These are phyloP conservation scores for Drosophila busckii DNA, from an alignment of 1,140 invertebrate species.

Conservation along the genomic window DNA sequence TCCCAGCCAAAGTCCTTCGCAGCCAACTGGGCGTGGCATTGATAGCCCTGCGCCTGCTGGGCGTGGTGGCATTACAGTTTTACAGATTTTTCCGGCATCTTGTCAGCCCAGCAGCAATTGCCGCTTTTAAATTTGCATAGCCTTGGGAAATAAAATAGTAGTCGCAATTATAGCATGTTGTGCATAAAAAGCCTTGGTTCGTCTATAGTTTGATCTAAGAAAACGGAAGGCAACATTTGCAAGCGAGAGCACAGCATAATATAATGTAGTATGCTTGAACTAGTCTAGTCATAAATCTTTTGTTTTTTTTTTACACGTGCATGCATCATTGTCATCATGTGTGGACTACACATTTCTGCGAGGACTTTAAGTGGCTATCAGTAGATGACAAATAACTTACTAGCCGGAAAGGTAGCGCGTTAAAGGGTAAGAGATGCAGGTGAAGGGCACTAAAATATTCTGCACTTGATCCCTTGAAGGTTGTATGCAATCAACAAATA, in stretches of 20 bases:
- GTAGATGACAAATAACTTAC: not conserved
- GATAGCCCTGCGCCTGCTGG: no score
- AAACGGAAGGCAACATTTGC: no score
- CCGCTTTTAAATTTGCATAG: slow-evolving; percentile 12
- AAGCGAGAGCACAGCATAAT: no score
- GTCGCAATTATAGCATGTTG: not conserved
- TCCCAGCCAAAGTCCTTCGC: slow-evolving; percentile 12
- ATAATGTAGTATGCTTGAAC: slow-evolving; percentile 3
- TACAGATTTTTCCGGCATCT: slow-evolving; percentile 17
- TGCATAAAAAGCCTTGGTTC: no score
- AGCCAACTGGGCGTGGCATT: slow-evolving; percentile 1
- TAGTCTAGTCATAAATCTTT: no score
- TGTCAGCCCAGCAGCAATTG: slow-evolving; percentile 33
- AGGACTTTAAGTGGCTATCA: slow-evolving; percentile 56
- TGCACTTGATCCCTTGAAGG: slow-evolving; percentile 64
- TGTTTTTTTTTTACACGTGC: no score
- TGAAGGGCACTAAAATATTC: slow-evolving; percentile 33
- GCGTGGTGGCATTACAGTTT: slow-evolving; percentile 7
- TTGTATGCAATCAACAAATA: slow-evolving; percentile 55
- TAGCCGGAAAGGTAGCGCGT: not conserved
- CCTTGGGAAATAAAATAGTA: slow-evolving; percentile 8
- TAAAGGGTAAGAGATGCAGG: not conserved
- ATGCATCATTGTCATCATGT: slow-evolving; percentile 5
- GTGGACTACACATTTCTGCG: slow-evolving; percentile 35
- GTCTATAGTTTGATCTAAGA: no score